Conservation (phyloP, 2,888 invertebrate species). For the Phyllotreta cruciferae region DNA sequence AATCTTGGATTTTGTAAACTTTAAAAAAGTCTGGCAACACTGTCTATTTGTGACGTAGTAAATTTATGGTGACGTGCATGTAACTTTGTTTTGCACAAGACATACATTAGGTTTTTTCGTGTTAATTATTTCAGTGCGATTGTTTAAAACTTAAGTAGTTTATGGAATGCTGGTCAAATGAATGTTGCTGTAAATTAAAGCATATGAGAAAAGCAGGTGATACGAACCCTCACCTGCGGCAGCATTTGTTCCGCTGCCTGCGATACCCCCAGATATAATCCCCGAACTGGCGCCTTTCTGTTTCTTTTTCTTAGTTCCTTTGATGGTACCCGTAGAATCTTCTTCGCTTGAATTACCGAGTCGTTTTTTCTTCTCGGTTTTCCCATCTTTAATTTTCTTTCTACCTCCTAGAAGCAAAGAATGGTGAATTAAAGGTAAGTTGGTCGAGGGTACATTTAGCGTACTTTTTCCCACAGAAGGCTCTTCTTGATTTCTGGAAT, state of each 20-base stretch:
- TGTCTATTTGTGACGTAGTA: too few species aligned
- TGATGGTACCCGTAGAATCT: slow-evolving; percentile 58
- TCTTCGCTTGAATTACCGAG: slow-evolving; percentile 62
- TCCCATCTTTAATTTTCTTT: slow-evolving; percentile 72
- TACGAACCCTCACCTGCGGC: slow-evolving; percentile 60
- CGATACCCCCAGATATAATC: slow-evolving; percentile 52
- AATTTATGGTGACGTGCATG: too few species aligned
- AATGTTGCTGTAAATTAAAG: slow-evolving; percentile 15
- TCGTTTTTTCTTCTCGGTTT: slow-evolving; percentile 68
- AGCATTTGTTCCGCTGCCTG: slow-evolving; percentile 56
- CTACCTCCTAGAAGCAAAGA: slow-evolving; percentile 65
- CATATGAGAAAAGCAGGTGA: slow-evolving; percentile 48
- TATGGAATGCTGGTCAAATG: not conserved
- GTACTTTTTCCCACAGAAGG: slow-evolving; percentile 68
- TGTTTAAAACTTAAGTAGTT: slow-evolving; percentile 1
- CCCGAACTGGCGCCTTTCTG: slow-evolving; percentile 62
- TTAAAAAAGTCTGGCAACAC: too few species aligned
- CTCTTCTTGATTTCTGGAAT: slow-evolving; percentile 74
- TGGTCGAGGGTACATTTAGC: slow-evolving; percentile 14
- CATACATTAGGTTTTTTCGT: too few species aligned
- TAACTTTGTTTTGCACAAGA: too few species aligned
- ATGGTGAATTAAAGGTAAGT: not conserved
- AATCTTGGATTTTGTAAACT: too few species aligned
- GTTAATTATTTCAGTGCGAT: too few species aligned
- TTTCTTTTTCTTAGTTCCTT: slow-evolving; percentile 64